A percentile compares a stretch with the other conserved stretches of the same genome.
Conservation (phyloP, 2,797 vertebrate species). For the Pangasius larnaudii region DNA sequence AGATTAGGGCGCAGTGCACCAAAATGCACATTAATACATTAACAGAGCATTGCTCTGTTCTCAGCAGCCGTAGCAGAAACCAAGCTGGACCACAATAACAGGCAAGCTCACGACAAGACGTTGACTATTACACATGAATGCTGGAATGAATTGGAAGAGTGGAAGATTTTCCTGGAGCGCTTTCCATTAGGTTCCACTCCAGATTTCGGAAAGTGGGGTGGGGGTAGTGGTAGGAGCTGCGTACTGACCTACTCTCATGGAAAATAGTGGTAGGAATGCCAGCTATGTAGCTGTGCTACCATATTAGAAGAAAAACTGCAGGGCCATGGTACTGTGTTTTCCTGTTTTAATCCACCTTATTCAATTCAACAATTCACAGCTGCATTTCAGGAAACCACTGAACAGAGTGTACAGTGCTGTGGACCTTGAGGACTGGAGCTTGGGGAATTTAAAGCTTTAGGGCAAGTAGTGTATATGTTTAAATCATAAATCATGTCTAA, state of each 20-base stretch:
- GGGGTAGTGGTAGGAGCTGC: neutral
- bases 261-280: constrained; percentile 33
- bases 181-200: constrained; percentile 14
- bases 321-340: neutral
- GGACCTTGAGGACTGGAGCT: neutral
- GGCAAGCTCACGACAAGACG: constrained; percentile 29
- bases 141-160: constrained; percentile 40
- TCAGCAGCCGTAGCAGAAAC: constrained; percentile 18
- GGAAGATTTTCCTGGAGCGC: constrained; percentile 39
- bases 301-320: neutral
- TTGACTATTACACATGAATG: constrained; percentile 32
- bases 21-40: constrained; percentile 30
- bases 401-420: neutral
- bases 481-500: neutral
- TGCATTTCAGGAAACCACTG: neutral
- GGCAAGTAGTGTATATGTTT: neutral
- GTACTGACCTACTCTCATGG: constrained; percentile 15
- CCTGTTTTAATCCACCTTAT: neutral
- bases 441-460: neutral
- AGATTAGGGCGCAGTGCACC: constrained; percentile 7
- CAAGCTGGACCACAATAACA: constrained; percentile 35
- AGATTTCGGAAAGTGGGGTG: neutral
- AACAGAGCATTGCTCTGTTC: constrained; percentile 26
- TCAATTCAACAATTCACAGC: neutral
- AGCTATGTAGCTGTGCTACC: neutral